Evolutionary conservation across 1,140 invertebrate species (phyloP).

Genomic region (Sitobion miscanthi): DNA sequence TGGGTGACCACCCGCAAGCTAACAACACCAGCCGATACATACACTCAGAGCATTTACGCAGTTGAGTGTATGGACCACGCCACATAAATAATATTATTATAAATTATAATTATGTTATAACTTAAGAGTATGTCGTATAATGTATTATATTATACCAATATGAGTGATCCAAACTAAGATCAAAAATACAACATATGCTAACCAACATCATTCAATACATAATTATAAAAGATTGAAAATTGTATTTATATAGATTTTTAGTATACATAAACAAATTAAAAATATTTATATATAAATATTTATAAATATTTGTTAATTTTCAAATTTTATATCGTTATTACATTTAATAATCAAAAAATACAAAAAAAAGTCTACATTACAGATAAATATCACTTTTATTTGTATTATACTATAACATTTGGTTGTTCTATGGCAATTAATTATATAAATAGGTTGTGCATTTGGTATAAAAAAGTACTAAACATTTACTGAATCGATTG

Average conservation of each 20-base stretch:
- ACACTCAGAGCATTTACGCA: too few species aligned
- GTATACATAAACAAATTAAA: background rate
- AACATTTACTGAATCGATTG: background rate
- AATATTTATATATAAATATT: too few species aligned
- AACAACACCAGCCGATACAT: too few species aligned
- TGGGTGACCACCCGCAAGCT: too few species aligned
- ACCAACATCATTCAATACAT: background rate
- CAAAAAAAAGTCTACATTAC: background rate
- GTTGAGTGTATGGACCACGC: too few species aligned
- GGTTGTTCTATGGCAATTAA: background rate
- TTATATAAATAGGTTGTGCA: background rate
- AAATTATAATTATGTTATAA: too few species aligned
- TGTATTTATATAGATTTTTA: background rate
- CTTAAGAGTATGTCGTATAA: background rate
- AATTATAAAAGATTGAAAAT: background rate
- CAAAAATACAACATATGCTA: background rate
- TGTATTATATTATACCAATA: background rate
- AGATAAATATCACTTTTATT: background rate
- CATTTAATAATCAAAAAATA: background rate
- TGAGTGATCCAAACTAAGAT: background rate
- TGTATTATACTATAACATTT: background rate
- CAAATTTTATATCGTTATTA: background rate
- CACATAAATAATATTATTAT: too few species aligned
- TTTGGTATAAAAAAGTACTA: fast-evolving
- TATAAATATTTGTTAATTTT: too few species aligned